phyloP scores from a whole-genome alignment of 1,140 invertebrate species.

The Leptopilina clavipes region DNA sequence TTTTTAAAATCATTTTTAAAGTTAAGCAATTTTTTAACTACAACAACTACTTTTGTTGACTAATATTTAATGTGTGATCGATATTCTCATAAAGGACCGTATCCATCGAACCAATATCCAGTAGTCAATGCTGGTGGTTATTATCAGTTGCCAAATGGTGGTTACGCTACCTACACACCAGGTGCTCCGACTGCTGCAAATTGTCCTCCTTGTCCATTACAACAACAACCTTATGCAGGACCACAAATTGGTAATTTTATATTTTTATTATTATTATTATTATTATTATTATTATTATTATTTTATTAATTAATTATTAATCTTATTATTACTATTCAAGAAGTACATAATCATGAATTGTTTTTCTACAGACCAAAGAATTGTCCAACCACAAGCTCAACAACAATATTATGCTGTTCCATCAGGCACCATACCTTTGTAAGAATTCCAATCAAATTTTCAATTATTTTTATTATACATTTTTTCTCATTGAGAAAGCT shows the following conservation, averaged over 20 bases:
- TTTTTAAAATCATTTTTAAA: too few relatives aligned
- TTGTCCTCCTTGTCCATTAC: too few relatives aligned
- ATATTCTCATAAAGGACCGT: background rate
- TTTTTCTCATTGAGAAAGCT: too few relatives aligned
- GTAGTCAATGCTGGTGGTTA: background rate
- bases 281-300: too few relatives aligned
- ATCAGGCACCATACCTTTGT: background rate
- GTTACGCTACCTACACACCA: background rate
- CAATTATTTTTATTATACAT: background rate
- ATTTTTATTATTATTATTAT: too few relatives aligned
- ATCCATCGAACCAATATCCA: background rate
- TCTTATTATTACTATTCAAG: too few relatives aligned
- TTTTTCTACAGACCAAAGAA: background rate
- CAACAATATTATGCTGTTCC: background rate
- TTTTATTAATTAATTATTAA: too few relatives aligned
- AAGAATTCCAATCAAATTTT: background rate
- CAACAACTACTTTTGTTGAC: too few relatives aligned
- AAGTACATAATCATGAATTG: too few relatives aligned
- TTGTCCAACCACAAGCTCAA: background rate
- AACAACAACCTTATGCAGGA: background rate
- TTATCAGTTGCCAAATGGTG: background rate
- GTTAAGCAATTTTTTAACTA: too few relatives aligned
- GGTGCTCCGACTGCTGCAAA: background rate
- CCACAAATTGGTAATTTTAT: background rate
- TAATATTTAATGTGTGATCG: too few relatives aligned